phyloP scores from a whole-genome alignment of 2,113 vertebrate genomes.

The Periophthalmus modestus region DNA sequence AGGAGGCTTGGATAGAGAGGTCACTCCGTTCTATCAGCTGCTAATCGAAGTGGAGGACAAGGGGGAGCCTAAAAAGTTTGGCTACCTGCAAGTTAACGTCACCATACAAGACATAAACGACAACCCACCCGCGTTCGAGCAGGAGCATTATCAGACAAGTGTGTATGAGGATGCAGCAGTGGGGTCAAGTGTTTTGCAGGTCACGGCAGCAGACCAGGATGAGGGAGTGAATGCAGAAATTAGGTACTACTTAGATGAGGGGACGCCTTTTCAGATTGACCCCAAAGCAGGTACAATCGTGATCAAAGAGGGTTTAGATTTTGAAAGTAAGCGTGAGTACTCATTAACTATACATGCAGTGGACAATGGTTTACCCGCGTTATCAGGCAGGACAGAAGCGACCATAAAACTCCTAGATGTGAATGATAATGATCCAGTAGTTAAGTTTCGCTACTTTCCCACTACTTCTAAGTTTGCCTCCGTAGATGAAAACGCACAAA shows the following conservation, averaged over 20 bases:
- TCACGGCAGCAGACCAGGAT: constrained; percentile 89
- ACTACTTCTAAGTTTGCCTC: constrained; percentile 95
- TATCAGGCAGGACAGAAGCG: constrained; percentile 90
- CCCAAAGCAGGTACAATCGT: constrained; percentile 88
- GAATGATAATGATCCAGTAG: constrained; percentile 95
- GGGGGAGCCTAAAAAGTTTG: constrained; percentile 87
- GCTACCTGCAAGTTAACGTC: constrained; percentile 95
- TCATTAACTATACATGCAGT: constrained; percentile 89
- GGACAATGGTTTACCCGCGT: constrained; percentile 86
- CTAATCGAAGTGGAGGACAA: constrained; percentile 95
- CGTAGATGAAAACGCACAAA: constrained; percentile 93
- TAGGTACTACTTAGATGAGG: constrained; percentile 86
- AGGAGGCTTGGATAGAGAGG: constrained; percentile 91
- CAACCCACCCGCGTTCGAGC: constrained; percentile 90
- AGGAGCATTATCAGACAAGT: constrained; percentile 85
- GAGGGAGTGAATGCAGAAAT: constrained; percentile 93
- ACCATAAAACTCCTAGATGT: constrained; percentile 90
- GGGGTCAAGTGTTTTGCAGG: constrained; percentile 90
- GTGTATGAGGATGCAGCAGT: constrained; percentile 89
- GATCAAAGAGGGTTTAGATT: constrained; percentile 89
- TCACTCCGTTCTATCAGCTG: constrained; percentile 87
- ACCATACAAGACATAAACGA: constrained; percentile 96
- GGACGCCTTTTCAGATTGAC: constrained; percentile 91
- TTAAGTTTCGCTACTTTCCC: constrained; percentile 92
- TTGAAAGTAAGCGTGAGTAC: constrained; percentile 87